Evolutionary conservation across 2,113 vertebrate genomes (phyloP).

Genomic region (Columba livia): DNA sequence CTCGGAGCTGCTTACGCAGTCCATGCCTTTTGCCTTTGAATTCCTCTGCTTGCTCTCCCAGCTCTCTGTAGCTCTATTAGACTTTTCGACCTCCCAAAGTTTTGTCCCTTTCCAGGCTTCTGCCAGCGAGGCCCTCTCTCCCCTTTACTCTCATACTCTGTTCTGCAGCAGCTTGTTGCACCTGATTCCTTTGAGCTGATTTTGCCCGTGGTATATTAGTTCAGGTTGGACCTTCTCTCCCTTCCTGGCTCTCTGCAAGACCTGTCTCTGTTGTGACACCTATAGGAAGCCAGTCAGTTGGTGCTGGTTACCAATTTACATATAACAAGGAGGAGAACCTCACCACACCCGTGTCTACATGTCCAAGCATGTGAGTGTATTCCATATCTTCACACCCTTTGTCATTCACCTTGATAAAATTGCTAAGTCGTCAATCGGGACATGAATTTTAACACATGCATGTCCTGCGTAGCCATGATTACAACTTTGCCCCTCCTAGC

Average conservation of each 20-base stretch:
- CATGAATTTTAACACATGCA: background rate
- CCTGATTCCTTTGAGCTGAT: background rate
- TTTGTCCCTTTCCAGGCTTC: background rate
- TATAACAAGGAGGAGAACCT: background rate
- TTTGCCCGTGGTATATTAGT: background rate
- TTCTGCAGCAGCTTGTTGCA: background rate
- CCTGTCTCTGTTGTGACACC: background rate
- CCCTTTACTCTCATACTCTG: background rate
- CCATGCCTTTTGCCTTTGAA: background rate
- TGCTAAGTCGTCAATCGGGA: background rate
- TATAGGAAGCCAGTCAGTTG: background rate
- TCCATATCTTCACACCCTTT: background rate
- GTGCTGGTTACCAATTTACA: background rate
- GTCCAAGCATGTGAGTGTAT: background rate
- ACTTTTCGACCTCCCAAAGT: background rate
- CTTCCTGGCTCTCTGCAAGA: background rate
- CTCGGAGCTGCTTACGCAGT: rapidly evolving
- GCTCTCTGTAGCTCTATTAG: background rate
- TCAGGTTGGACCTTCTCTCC: background rate
- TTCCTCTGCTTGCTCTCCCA: background rate
- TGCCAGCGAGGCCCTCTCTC: background rate
- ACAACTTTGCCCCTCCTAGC: background rate
- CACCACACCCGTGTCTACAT: background rate
- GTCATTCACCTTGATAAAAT: background rate
- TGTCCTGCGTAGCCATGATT: background rate